Base-by-base conservation (phyloP, 2,888 invertebrate species). In the Epiblema foenella region DNA sequence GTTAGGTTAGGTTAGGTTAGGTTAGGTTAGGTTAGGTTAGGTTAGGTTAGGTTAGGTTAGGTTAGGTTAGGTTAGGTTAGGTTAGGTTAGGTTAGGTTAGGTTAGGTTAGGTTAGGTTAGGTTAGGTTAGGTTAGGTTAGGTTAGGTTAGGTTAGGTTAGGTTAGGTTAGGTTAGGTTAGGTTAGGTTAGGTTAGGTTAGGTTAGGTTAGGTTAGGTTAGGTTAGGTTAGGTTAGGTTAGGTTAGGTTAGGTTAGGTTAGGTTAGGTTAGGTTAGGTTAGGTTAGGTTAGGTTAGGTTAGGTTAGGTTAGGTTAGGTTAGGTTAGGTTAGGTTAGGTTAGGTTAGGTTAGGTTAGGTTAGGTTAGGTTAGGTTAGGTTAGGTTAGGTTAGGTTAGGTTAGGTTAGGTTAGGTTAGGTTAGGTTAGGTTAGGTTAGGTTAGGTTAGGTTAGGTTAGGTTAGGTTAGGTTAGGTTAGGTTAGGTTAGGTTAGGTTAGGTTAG, bases 21-120 rank as follows among this genome's bases (percentile, higher is more conserved):
- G 72, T 72, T 72, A 72, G 67, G 72, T 72, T 72, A 72, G 72
- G 72, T 72, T 72, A 72, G 72, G 71, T 71, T 71, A 71, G 71
- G 71, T 71, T 71, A 71, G 71, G 71, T 71, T 71, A 71, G 71
- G 71, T 71, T 71, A 71, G 71, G 71, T 71, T 15, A n/a, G n/a
- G n/a, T n/a, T n/a, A n/a, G n/a, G n/a, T 12, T 49, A 49, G 18
- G 56, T 18, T 56, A 56, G 10, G 11, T 56, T 56, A 56, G 56
- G 18, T 56, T 9, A 9, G 56, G 11, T 56, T 12, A 20, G 56
- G 56, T 18, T 5, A 49, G 7, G 9, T 49, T 12, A 49, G n/a
- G n/a, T n/a, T n/a, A n/a, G n/a, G n/a, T n/a, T n/a, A n/a, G n/a
- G n/a, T n/a, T n/a, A n/a, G n/a, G n/a, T n/a, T n/a, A n/a, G n/a